Percentiles rank a stretch among this genome's conserved stretches.
Conservation (phyloP, 2,888 invertebrate genomes). For the Sabatieria punctata region DNA sequence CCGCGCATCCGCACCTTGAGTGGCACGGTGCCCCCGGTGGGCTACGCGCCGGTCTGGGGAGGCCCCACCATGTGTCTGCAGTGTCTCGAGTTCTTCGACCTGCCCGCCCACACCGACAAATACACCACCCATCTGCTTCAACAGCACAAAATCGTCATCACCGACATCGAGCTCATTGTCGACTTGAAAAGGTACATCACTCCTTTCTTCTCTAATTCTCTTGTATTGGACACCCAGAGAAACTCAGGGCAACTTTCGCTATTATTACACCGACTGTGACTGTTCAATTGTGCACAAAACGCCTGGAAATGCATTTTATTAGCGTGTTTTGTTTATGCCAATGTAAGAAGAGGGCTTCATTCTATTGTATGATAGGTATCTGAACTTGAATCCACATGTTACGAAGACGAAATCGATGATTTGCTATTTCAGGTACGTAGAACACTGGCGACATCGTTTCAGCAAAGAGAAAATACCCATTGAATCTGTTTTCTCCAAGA, state of each 20-base stretch:
- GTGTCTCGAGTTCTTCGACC: conserved; percentile 29
- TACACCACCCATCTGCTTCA: conserved; percentile 24
- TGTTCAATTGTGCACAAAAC: no score
- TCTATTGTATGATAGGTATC: no score
- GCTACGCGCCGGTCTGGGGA: conserved; percentile 27
- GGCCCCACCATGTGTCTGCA: conserved; percentile 30
- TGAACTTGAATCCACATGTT: no score
- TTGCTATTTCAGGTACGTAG: conserved; percentile 19
- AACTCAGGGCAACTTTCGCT: no score
- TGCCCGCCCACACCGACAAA: conserved; percentile 22
- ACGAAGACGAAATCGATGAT: no score
- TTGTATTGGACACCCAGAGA: no score
- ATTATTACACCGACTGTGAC: no score
- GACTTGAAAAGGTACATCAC: conserved; percentile 23
- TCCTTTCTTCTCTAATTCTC: no score
- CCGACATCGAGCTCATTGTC: conserved; percentile 27
- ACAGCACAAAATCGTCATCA: conserved; percentile 28
- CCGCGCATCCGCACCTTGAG: conserved; percentile 21
- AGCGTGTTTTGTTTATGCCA: no score
- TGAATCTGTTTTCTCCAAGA: conserved; percentile 24
- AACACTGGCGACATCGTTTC: conserved; percentile 30
- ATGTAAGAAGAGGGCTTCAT: no score
- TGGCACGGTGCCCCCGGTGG: conserved; percentile 22
- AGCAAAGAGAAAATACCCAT: conserved; percentile 19
- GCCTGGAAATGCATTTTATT: no score